These are phyloP conservation scores for Copsychus sechellarum DNA, from an alignment of 2,113 vertebrate genomes.

Conservation along the genomic window DNA sequence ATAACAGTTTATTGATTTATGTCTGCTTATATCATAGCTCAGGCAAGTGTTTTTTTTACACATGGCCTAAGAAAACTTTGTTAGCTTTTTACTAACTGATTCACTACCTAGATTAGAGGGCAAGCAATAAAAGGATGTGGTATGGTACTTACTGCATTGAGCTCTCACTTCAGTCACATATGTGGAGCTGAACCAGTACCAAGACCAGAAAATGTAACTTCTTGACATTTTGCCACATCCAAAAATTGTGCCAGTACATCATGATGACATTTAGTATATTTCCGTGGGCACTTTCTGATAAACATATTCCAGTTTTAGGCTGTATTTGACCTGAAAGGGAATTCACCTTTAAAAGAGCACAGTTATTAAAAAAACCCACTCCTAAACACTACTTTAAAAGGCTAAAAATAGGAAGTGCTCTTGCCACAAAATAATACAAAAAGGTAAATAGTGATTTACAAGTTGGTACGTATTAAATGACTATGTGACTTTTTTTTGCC, in stretches of 20 bases:
- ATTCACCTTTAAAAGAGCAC: neutral
- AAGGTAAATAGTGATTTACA: neutral
- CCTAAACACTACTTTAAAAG: neutral
- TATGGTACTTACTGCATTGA: neutral
- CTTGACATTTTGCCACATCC: neutral
- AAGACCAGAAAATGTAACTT: neutral
- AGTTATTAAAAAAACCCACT: neutral
- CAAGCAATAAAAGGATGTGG: neutral
- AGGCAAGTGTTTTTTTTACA: neutral
- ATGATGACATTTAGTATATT: neutral
- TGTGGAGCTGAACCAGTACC: neutral
- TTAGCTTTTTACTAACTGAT: neutral
- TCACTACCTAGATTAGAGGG: neutral
- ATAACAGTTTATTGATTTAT: neutral
- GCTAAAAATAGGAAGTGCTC: neutral
- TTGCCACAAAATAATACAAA: neutral
- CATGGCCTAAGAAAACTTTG: neutral
- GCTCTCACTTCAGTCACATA: neutral
- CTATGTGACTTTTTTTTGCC: neutral
- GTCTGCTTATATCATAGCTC: neutral
- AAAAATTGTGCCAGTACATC: neutral
- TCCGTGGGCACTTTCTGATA: neutral
- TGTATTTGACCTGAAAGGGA: neutral
- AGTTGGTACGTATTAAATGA: neutral
- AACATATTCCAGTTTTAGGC: neutral